Base-by-base conservation (phyloP, 2,888 invertebrate species). In the Cephus sareptanus region DNA sequence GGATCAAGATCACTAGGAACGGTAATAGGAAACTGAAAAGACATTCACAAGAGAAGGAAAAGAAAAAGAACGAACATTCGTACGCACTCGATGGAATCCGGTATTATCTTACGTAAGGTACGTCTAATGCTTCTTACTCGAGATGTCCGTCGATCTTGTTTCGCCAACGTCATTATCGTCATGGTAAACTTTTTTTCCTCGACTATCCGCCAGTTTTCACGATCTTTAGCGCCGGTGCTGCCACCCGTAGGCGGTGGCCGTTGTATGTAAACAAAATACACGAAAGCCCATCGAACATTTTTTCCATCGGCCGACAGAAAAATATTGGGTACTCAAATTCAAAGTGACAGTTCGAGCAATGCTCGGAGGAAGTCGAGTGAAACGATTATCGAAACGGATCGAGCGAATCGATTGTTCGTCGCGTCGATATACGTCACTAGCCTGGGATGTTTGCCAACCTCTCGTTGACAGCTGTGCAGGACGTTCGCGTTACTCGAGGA, bases 351-450 rank as follows among this genome's bases (percentile, higher is more conserved):
- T 56, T 56, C 56, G 6, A 1, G 9, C 9, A 56, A 56, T 56
- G 23, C 23, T 56, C 40, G 9, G 23, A 6, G 56, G 23, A 56
- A 23, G 56, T 23, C 23, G 15, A 74, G 76, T 76, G 69, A 79
- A 74, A 71, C 33, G 77, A 56, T 56, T 56, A 56, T 76, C 30
- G 76, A 77, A 71, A 74, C 73, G 34, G 35, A 23, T 70, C 73
- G 74, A 75, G 34, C 74, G 74, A 77, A 76, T 76, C 76, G 76
- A 69, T 74, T 40, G 13, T 68, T 69, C 13, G 6, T 34, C 76
- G 40, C 0, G 0, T 40, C 40, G 40, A 56, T 56, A 9, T 56
- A 1, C 6, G 56, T 56, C 9, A 23, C 23, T 56, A 56, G 56
- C 0, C 56, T 56, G 23, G 56, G 2, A 56, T 9, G 23, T 56